Base-by-base conservation (phyloP, 30 jellyfish, hydroid and myxozoan species). In the Hydra vulgaris region DNA sequence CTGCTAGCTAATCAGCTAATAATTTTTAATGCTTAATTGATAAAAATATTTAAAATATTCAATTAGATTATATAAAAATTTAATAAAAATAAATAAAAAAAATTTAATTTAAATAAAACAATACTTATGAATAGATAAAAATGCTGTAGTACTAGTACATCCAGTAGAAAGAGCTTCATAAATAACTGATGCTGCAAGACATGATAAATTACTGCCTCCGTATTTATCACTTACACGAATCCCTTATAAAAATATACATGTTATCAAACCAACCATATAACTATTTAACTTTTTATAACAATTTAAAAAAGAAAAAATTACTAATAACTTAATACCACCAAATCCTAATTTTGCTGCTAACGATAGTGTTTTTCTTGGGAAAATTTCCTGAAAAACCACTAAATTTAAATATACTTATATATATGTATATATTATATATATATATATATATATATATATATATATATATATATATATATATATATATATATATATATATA, bases 81-180 rank as follows among this genome's bases (percentile, higher is more conserved):
- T 40, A 40, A 3, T 40, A 3, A 40, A 40, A 3, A 3, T 40
- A 3, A 40, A 40, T 3, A 40, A 3, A 5, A 40, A 40, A 40
- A 3, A 3, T 5, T 3, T 3, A 40, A 40, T 40, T 40, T 3
- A 3, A 40, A 40, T 40, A 40, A 40, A 40, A 40, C 5, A 40
- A 40, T 40, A 89, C 97, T 89, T 89, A 87, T 89, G 97, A 54
- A 89, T 89, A 26, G 95, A 76, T 54, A 89, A 79, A 71, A 54
- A 85, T 0, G 97, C 97, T 18, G 97, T 89, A 8, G 97, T 89
- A 67, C 97, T 89, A 0, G 95, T 81, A 66, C 97, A 89, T 55
- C 97, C 97, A 22, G 95, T 89, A 24, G 97, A 80, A 17, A 89
- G 76, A 24, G 95, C 97, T 79, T 89, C 97, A 72, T 80, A 89